These are phyloP conservation scores for Wiebesia pumilae DNA, from an alignment of 1,140 invertebrate species.

Conservation along the genomic window DNA sequence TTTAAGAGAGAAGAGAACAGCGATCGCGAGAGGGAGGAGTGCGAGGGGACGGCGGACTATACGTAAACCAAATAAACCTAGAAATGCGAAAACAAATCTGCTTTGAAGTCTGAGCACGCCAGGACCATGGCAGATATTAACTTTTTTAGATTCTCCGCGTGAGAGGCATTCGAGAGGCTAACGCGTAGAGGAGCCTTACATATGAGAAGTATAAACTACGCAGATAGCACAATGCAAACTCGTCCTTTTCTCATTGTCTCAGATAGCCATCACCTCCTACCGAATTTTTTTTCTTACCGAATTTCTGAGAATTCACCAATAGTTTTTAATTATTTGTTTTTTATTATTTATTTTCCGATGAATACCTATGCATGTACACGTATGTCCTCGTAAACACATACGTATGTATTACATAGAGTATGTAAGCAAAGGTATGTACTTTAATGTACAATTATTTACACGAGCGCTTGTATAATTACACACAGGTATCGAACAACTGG, in stretches of 20 bases:
- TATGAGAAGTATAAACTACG: constrained; percentile 59
- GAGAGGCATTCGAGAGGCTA: constrained; percentile 60
- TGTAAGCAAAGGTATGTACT: not conserved
- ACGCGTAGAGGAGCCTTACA: constrained; percentile 3
- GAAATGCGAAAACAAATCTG: constrained; percentile 70
- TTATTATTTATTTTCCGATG: not conserved
- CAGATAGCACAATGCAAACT: constrained; percentile 56
- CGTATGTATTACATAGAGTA: not conserved
- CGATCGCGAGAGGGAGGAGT: constrained; percentile 37
- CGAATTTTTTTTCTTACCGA: no score
- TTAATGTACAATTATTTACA: not conserved
- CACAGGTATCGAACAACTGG: not conserved
- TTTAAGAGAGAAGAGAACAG: not conserved
- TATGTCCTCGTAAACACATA: not conserved
- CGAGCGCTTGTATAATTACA: not conserved
- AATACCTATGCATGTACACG: not conserved
- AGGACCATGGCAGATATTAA: constrained; percentile 67
- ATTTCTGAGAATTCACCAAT: not conserved
- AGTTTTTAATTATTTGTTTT: not conserved
- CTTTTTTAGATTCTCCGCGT: constrained; percentile 68
- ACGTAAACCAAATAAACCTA: constrained; percentile 62
- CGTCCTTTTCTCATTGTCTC: constrained; percentile 49
- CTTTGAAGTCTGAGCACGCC: constrained; percentile 67
- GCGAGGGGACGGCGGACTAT: constrained; percentile 49
- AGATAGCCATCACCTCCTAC: constrained; percentile 10